These are phyloP conservation scores for Agapetus fuscipes DNA, from an alignment of 2,888 invertebrate species.

Conservation along the genomic window DNA sequence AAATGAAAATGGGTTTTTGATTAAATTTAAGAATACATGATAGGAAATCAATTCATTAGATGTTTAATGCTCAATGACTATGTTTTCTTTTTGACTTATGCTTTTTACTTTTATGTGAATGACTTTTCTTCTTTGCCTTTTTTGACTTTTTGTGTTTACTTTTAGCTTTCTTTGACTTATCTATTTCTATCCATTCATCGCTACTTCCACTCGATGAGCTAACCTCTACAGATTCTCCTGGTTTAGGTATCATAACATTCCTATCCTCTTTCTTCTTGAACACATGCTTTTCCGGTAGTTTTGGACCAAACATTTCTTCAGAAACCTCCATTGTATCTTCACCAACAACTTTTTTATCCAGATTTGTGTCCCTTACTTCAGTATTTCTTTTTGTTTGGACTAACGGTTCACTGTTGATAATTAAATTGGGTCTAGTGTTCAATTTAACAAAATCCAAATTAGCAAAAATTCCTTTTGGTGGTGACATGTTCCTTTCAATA, in stretches of 20 bases:
- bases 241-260: conserved; percentile 1
- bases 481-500: conserved; percentile 53
- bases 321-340: conserved; percentile 1
- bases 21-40: too few species aligned
- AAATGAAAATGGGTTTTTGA: too few species aligned
- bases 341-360: neutral
- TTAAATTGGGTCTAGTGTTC: conserved; percentile 33
- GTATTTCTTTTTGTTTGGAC: neutral
- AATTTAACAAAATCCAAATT: conserved; percentile 53
- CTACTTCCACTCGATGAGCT: conserved; percentile 31
- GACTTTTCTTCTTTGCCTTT: conserved; percentile 25
- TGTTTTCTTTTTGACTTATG: too few species aligned
- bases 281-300: conserved; percentile 39
- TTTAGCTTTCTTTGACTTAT: conserved; percentile 28
- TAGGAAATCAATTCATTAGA: too few species aligned
- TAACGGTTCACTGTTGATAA: neutral
- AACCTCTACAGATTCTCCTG: conserved; percentile 10
- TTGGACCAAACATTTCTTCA: conserved; percentile 44
- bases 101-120: too few species aligned
- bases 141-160: conserved; percentile 27
- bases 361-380: neutral
- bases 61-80: too few species aligned
- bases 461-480: conserved; percentile 63
- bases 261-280: conserved; percentile 14
- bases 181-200: conserved; percentile 44